Base-by-base conservation (phyloP, 1,140 invertebrate species). In the Sesamia nonagrioides region DNA sequence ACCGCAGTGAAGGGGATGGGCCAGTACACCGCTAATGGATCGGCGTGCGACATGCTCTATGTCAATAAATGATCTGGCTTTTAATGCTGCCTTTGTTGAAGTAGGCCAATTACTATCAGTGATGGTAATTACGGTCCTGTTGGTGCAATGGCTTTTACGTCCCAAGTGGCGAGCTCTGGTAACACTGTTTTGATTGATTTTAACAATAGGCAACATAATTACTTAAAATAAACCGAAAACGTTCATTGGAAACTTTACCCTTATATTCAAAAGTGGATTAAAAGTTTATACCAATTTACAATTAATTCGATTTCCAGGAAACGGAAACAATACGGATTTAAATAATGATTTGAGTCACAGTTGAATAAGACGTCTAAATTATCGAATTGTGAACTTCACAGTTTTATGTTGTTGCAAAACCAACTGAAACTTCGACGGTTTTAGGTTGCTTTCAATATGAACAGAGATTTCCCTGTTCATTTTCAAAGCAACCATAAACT, bases 1-100 rank as follows among this genome's bases (percentile, higher is more conserved):
- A 18, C 45, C 17, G 27, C 8, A 13, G 27, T 73, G 17, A 15
- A 40, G 63, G 76, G 54, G 74, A 79, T 73, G 73, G 80, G 75
- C 48, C 37, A 77, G 52, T 61, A 27, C 13, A 84, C 83, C 82
- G 80, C 85, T 88, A 89, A 88, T 86, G 85, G 83, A 84, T 83
- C 81, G 56, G 77, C 61, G 74, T 84, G 82, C 84, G 81, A 85
- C 82, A 88, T 86, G 81, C 78, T 82, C 83, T 86, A 84, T 89
- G 81, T 83, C 84, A 89, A 85, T 86, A 86, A 87, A 87, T 81
- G 80, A 77, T 76, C 81, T 50, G 79, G 82, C 82, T 88, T 91
- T 90, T 86, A 91, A 88, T 87, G 86, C 77, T 73, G 81, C 86
- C 84, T 87, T 91, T 90, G 85, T 90, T 89, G 82, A 88, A 88